Conservation (phyloP, 1,140 invertebrate genomes). For the Drosophila ananassae region DNA sequence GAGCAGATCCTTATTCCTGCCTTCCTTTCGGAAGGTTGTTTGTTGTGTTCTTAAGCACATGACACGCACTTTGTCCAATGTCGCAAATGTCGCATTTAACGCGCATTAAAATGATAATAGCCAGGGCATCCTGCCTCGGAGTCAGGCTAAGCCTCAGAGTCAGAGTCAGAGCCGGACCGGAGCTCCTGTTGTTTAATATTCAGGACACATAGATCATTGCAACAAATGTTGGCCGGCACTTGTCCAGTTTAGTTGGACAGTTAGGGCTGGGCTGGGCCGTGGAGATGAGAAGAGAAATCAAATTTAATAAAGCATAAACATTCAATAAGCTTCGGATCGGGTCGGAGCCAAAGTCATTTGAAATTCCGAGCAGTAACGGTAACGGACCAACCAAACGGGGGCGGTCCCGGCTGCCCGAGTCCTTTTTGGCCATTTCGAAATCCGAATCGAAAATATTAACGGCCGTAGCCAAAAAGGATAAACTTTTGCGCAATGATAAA, state of each 20-base stretch:
- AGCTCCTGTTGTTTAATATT: conserved; percentile 70
- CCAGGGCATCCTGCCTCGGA: conserved; percentile 7
- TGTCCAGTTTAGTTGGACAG: conserved; percentile 30
- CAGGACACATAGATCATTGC: conserved; percentile 83
- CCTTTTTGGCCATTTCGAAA: conserved; percentile 58
- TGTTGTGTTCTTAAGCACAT: conserved; percentile 67
- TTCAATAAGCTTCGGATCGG: conserved; percentile 72
- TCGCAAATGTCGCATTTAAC: conserved; percentile 81
- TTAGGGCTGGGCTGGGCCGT: neutral
- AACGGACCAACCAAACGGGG: conserved; percentile 27
- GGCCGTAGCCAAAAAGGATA: conserved; percentile 75
- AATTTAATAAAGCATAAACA: conserved; percentile 83
- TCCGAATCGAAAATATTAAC: conserved; percentile 79
- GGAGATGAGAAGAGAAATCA: conserved; percentile 63
- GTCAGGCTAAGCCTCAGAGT: neutral
- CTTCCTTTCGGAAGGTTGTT: conserved; percentile 23
- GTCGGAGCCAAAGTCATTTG: conserved; percentile 70
- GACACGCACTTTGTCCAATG: conserved; percentile 79
- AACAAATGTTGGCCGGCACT: conserved; percentile 74
- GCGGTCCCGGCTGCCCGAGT: conserved; percentile 3
- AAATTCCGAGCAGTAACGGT: conserved; percentile 73
- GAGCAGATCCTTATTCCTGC: conserved; percentile 34
- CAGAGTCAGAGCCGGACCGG: neutral
- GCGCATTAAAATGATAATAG: conserved; percentile 83
- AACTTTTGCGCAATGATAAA: conserved; percentile 82